Evolutionary conservation across 37 sponge, comb jelly and placozoan genomes (phyloP).

Genomic region (Corticium candelabrum): DNA sequence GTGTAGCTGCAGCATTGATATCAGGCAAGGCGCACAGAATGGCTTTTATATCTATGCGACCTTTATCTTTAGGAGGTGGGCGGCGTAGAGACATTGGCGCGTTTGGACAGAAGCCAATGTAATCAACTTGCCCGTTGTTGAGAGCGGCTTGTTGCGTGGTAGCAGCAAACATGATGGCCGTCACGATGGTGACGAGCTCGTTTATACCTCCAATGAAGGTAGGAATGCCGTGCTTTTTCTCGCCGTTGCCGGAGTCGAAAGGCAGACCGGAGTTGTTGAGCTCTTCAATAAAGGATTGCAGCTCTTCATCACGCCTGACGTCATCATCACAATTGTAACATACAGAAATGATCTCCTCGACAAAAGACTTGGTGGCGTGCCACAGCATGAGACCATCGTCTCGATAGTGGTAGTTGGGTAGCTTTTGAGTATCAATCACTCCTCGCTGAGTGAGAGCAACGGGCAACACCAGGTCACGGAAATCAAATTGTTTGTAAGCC

Average conservation of each 20-base stretch:
- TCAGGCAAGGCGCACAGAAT: constrained; percentile 39
- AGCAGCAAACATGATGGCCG: constrained; percentile 49
- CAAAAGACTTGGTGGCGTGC: not conserved
- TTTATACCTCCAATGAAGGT: constrained; percentile 8
- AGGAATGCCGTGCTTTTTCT: constrained; percentile 31
- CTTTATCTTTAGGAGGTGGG: constrained; percentile 47
- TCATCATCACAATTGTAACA: not conserved
- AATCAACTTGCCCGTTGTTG: constrained; percentile 67
- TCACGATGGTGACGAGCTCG: constrained; percentile 35
- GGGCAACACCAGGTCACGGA: not conserved
- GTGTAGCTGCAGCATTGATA: not conserved
- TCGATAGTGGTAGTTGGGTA: constrained; percentile 63
- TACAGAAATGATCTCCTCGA: not conserved
- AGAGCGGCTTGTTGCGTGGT: constrained; percentile 52
- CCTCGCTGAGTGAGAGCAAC: constrained; percentile 16
- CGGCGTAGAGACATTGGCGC: constrained; percentile 29
- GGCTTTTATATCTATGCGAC: constrained; percentile 9
- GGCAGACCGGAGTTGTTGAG: not conserved
- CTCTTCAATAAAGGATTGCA: not conserved
- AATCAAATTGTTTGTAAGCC: not conserved
- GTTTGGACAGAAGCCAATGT: constrained; percentile 56
- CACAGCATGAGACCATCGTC: constrained; percentile 44
- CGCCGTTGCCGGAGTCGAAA: not conserved
- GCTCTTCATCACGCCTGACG: not conserved
- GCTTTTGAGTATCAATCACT: constrained; percentile 32